These are phyloP conservation scores for Buceros bicornis DNA, from an alignment of 2,797 vertebrate species.

Conservation along the genomic window DNA sequence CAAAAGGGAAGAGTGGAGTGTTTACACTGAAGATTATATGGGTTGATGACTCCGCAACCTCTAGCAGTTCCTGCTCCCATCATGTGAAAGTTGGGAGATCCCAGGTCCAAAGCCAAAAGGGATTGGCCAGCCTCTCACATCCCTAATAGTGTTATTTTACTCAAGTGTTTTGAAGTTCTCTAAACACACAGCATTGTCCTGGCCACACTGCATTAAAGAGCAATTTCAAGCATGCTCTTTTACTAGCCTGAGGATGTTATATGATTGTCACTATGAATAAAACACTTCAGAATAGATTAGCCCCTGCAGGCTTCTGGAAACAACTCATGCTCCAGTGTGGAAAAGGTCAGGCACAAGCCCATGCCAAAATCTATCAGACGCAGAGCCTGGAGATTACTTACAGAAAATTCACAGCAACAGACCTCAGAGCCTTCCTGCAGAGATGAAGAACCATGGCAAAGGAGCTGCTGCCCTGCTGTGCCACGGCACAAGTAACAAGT, in stretches of 20 bases:
- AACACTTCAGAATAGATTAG: conserved; percentile 12
- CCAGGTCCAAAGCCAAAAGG: neutral
- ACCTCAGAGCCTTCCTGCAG: neutral
- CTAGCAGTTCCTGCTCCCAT: neutral
- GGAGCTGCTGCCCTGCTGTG: neutral
- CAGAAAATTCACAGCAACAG: neutral
- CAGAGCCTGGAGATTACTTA: neutral
- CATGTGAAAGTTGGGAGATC: conserved; percentile 12
- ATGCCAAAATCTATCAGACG: conserved; percentile 2
- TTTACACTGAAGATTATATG: neutral
- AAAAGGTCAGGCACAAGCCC: conserved; percentile 48
- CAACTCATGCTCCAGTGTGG: neutral
- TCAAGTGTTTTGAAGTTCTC: neutral
- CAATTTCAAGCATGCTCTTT: conserved; percentile 14
- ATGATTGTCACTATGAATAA: conserved; percentile 43
- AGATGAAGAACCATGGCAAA: neutral
- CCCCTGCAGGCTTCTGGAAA: conserved; percentile 47
- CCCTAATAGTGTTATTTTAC: neutral
- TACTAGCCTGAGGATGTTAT: neutral
- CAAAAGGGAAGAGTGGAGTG: neutral
- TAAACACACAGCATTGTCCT: neutral
- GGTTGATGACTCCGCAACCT: neutral
- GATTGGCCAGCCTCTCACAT: neutral
- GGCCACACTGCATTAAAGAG: neutral
- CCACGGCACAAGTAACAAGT: neutral